phyloP scores from a whole-genome alignment of 2,113 vertebrate species.

The Apodemus sylvaticus region DNA sequence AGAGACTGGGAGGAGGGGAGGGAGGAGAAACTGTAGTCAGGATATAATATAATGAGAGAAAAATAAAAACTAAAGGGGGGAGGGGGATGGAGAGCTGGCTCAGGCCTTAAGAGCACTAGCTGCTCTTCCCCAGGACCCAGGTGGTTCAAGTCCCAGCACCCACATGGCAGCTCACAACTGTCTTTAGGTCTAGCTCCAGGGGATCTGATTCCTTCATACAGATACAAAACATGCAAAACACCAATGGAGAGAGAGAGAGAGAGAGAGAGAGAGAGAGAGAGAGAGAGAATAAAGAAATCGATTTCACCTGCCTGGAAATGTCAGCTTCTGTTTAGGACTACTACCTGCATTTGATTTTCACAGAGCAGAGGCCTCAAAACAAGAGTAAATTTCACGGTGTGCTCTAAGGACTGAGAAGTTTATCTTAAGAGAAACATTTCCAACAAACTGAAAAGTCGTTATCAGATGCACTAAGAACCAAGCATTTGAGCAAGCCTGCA shows the following conservation, averaged over 20 bases:
- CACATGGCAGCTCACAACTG: no score
- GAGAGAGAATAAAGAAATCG: slow-evolving; percentile 9
- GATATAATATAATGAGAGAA: no score
- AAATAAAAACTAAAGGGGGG: no score
- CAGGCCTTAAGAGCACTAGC: no score
- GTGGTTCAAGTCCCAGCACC: no score
- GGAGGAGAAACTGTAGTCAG: not conserved
- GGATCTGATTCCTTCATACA: not conserved
- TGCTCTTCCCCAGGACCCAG: no score
- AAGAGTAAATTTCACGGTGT: not conserved
- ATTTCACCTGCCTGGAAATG: slow-evolving; percentile 20
- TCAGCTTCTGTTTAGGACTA: not conserved
- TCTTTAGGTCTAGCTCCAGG: not conserved
- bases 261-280: no score
- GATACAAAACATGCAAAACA: not conserved
- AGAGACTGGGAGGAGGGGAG: not conserved
- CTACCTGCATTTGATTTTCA: slow-evolving; percentile 23
- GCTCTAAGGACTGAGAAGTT: not conserved
- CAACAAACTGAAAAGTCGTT: not conserved
- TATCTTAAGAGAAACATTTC: not conserved
- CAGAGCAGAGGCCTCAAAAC: not conserved
- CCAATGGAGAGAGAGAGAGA: no score
- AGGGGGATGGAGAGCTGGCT: no score
- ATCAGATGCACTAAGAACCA: slow-evolving; percentile 7
- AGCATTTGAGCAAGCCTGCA: not conserved